A percentile compares a stretch with the other conserved stretches of the same genome.
phyloP scores from a whole-genome alignment of 2,888 invertebrate genomes.

The Amblyteles armatorius region DNA sequence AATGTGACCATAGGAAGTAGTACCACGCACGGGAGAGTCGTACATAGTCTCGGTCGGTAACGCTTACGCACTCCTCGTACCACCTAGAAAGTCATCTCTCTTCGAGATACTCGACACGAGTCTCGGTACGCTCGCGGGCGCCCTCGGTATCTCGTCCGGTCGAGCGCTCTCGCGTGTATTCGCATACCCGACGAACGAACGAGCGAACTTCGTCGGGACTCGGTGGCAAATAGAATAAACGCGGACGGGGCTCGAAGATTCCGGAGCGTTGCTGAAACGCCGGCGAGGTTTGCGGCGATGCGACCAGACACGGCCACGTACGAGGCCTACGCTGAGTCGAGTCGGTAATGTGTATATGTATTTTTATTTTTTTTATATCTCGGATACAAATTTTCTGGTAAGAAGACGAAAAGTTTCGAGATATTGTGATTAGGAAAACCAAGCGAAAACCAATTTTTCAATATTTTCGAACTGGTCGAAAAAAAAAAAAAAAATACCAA shows the following conservation, averaged over 20 bases:
- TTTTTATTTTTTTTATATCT: neutral
- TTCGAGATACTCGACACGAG: conserved; percentile 1
- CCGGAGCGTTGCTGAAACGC: neutral
- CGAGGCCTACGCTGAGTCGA: neutral
- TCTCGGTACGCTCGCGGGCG: conserved; percentile 1
- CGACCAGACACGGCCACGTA: neutral
- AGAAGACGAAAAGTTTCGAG: too few species aligned
- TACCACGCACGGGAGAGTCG: neutral
- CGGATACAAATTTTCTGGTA: too few species aligned
- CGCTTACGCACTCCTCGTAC: conserved; percentile 34
- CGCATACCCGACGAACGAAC: neutral
- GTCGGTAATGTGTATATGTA: neutral
- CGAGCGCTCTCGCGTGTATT: conserved; percentile 10
- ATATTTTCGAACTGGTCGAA: too few species aligned
- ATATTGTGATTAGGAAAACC: too few species aligned
- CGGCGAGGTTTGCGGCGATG: neutral
- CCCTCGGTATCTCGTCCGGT: conserved; percentile 20
- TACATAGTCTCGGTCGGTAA: neutral
- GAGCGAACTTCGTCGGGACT: neutral
- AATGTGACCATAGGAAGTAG: neutral
- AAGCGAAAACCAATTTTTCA: too few species aligned
- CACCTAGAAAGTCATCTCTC: conserved; percentile 41
- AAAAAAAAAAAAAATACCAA: too few species aligned
- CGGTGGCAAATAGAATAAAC: conserved; percentile 19
- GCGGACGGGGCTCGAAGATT: neutral